Evolutionary conservation across 2,797 vertebrate genomes (phyloP).

Genomic region (Diplodus puntazzo): DNA sequence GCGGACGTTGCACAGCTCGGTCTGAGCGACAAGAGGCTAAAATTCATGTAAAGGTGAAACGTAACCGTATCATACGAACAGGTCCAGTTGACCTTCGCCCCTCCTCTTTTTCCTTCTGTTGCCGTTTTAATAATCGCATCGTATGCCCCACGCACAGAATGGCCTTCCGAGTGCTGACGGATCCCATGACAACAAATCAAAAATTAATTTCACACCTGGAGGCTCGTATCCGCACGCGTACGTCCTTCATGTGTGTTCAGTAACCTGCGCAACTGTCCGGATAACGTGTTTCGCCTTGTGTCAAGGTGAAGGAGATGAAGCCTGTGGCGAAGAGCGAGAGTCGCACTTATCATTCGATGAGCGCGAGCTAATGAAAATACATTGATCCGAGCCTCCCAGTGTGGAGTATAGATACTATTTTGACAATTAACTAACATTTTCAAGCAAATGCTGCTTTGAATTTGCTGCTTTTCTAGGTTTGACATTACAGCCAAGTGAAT

Average conservation of each 20-base stretch:
- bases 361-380: neutral
- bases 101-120: too few relatives aligned
- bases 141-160: neutral
- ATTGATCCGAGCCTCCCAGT: too few relatives aligned
- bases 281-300: conserved; percentile 1
- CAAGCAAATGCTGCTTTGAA: neutral
- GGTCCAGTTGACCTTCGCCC: too few relatives aligned
- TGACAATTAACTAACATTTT: neutral
- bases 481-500: neutral
- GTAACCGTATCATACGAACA: neutral
- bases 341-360: neutral
- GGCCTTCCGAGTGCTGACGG: neutral
- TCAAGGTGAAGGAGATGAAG: neutral
- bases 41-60: neutral
- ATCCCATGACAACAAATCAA: neutral
- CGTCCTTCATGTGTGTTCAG: neutral
- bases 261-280: neutral
- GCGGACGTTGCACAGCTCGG: neutral
- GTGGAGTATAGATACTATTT: neutral
- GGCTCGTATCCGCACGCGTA: neutral
- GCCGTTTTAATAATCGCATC: too few relatives aligned
- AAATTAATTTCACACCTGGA: neutral
- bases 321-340: neutral
- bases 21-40: neutral
- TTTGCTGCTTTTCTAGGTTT: neutral